Conservation (phyloP, 2,888 invertebrate species). For the Tribolium freemani region DNA sequence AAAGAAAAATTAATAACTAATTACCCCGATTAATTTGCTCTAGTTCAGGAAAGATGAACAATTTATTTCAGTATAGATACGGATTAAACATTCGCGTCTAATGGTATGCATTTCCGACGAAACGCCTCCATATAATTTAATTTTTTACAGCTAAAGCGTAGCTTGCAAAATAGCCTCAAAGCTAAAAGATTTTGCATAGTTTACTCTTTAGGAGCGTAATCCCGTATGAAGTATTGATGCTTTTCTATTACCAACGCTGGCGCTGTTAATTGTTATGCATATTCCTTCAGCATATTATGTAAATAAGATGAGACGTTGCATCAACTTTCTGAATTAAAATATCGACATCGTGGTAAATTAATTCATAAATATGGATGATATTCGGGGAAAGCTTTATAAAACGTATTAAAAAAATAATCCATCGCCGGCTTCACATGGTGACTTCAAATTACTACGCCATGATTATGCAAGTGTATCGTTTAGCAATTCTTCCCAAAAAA, state of each 20-base stretch:
- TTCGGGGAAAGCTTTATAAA: constrained; percentile 47
- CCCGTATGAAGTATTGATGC: not conserved
- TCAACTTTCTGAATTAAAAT: constrained; percentile 61
- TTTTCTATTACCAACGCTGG: not conserved
- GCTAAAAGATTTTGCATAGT: not conserved
- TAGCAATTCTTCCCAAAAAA: not conserved
- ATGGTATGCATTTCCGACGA: not conserved
- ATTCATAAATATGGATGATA: constrained; percentile 64
- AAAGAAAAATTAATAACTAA: no score
- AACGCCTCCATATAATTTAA: not conserved
- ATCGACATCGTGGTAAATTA: constrained; percentile 61
- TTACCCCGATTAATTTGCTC: no score
- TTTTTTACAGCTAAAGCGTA: not conserved
- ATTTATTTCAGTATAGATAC: no score
- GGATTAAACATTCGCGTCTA: not conserved
- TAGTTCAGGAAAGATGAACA: no score
- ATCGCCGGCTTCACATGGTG: constrained; percentile 1
- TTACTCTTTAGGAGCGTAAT: not conserved
- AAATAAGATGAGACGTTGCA: constrained; percentile 48
- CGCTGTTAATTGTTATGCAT: constrained; percentile 26
- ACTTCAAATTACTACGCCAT: not conserved
- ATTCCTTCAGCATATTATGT: constrained; percentile 39
- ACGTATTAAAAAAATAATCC: constrained; percentile 28
- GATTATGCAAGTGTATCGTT: not conserved
- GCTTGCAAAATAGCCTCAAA: not conserved